Evolutionary conservation across 1,140 invertebrate genomes (phyloP), one percentile per base, ranked within the genome.

Genomic region (Pararge aegeria): DNA sequence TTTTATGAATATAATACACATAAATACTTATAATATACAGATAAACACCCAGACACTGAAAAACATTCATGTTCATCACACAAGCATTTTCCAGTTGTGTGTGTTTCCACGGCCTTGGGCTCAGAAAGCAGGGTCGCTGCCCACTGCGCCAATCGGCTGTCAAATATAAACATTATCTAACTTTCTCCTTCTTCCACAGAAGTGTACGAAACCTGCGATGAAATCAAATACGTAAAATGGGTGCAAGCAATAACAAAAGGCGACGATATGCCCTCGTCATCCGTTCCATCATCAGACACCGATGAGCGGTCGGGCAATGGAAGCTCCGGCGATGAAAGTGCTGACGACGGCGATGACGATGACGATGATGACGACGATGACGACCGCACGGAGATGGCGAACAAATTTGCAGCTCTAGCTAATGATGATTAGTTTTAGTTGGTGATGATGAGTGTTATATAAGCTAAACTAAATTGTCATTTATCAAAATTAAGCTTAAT

Each of bases 191-290:
- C 60, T 50, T 66, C 78, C 68, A 2, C 69, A 93, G 92, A 84
- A 57, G 83, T 87, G 69, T 94, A 91, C 90, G 85, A 91, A 69
- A 80, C 66, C 4, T 92, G 93, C 77, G 78, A 91, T 5, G 93
- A 94, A 61, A 72, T 93, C 5, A 90, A 93, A 62, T 90, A 83
- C 51, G 89, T 95, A 0, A 89, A 89, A 60, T 94, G 93, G 93
- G 93, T 94, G 52, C 93, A 94, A 82, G 93, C 93, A 9, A 78
- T 89, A 48, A 90, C 68, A 16, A 67, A 83, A 24, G 79, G 70
- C 7, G 74, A 75, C 24, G 64, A 61, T 15, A 21, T 51, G 5
- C 51, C 30, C 5, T 49, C 46, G 0, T 20, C 37, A n/a, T 34
- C 30, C 1, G n/a, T n/a, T 34, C 30, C 30, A 34, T 71, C 94